Evolutionary conservation across 1,140 invertebrate genomes (phyloP).

Genomic region (Oreohelix idahoensis): DNA sequence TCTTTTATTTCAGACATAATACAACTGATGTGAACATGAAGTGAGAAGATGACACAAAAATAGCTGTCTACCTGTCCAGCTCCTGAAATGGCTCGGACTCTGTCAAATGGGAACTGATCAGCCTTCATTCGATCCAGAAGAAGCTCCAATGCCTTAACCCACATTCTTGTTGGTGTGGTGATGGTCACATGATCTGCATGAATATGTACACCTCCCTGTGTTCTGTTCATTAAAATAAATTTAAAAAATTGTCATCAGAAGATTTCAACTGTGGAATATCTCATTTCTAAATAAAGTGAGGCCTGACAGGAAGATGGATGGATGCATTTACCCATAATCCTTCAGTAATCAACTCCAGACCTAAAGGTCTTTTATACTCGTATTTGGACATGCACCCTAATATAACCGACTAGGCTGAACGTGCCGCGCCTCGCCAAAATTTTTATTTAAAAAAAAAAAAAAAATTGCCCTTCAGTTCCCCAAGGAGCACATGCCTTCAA

Average conservation of each 20-base stretch:
- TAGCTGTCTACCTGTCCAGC: slow-evolving; percentile 83
- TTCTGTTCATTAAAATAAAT: slow-evolving; percentile 53
- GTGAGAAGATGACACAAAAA: too few relatives aligned
- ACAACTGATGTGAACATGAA: too few relatives aligned
- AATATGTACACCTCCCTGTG: slow-evolving; percentile 80
- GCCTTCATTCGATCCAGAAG: slow-evolving; percentile 86
- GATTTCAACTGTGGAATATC: neutral
- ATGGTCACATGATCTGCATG: slow-evolving; percentile 78
- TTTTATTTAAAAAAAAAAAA: neutral
- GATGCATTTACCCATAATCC: neutral
- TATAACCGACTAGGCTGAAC: too few relatives aligned
- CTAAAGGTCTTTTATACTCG: too few relatives aligned
- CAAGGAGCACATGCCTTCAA: too few relatives aligned
- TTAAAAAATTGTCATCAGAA: neutral
- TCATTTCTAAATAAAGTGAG: neutral
- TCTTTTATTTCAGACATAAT: too few relatives aligned
- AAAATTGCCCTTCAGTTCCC: neutral
- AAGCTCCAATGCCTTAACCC: slow-evolving; percentile 93
- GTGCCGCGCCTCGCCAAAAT: too few relatives aligned
- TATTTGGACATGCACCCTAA: too few relatives aligned
- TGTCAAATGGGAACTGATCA: slow-evolving; percentile 86
- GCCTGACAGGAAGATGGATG: neutral
- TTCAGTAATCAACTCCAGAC: too few relatives aligned
- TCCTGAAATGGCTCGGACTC: slow-evolving; percentile 88
- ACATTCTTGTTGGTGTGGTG: slow-evolving; percentile 89